phyloP scores from a whole-genome alignment of 2,113 vertebrate genomes.

The Cricetomys ansorgei region DNA sequence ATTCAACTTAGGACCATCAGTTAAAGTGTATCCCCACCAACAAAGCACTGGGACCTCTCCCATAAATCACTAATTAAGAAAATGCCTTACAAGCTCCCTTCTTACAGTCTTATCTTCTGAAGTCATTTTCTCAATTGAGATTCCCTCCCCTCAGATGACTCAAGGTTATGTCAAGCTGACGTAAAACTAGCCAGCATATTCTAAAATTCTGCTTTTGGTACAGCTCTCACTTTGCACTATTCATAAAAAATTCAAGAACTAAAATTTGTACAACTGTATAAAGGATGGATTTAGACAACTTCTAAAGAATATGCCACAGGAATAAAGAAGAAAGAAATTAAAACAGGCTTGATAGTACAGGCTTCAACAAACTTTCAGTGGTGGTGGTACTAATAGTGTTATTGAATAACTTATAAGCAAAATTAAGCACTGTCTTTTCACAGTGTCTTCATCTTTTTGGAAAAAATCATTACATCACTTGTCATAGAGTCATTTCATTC shows the following conservation, averaged over 20 bases:
- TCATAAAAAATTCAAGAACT: slow-evolving; percentile 36
- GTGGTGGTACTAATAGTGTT: background rate
- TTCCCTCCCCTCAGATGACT: background rate
- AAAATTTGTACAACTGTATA: background rate
- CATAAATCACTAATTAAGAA: background rate
- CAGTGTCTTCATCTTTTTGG: background rate
- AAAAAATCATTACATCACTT: background rate
- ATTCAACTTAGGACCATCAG: background rate
- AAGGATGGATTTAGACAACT: too few species aligned
- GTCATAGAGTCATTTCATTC: background rate
- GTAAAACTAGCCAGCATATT: background rate
- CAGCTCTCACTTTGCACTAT: background rate
- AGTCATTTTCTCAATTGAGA: background rate
- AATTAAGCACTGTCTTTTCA: background rate
- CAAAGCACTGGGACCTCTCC: background rate
- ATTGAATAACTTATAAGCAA: slow-evolving; percentile 1
- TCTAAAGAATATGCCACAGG: background rate
- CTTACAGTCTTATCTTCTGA: background rate
- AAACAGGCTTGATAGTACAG: background rate
- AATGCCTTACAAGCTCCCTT: background rate
- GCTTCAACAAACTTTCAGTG: slow-evolving; percentile 7
- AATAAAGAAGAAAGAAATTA: background rate
- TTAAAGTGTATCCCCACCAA: background rate
- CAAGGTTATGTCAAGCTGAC: background rate
- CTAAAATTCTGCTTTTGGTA: background rate